Evolutionary conservation across 2,113 vertebrate species (phyloP), one percentile per base, ranked within the genome.

Genomic region (Phyllostomus discolor): DNA sequence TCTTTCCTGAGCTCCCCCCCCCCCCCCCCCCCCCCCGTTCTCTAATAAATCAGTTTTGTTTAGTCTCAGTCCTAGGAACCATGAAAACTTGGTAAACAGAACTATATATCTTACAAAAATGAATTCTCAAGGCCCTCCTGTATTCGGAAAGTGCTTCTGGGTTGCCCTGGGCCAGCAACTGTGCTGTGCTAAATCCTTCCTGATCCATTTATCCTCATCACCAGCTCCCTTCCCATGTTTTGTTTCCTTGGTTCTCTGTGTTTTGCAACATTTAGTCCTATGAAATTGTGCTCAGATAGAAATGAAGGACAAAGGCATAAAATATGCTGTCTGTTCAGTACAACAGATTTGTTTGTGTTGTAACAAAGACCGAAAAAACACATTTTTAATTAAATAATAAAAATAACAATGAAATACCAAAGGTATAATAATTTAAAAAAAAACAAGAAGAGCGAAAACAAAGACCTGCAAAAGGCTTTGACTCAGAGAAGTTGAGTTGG

Each of bases 31-130:
- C n/a, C n/a, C n/a, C n/a, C n/a, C n/a, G n/a, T n/a, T n/a, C n/a
- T n/a, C n/a, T 73, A 86, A 76, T 79, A 87, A 81, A 78, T 95
- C 9, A 64, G 22, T 91, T 89, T 57, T 79, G 17, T 78, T 95
- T 94, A 85, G 90, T 91, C 15, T 79, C 43, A 52, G 24, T 70
- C 54, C 15, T 24, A 54, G 33, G n/a, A 91, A 52, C 69, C n/a
- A 2, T 76, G 54, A 52, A 66, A 64, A 24, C 6, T 78, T 73
- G 95, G 35, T 70, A 94, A 90, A 79, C 54, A 69, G 38, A 85
- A 67, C 64, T 76, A 6, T 66, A 4, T 81, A 86, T 93, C 14
- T 88, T 50, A 67, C 12, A 83, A 33, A 84, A 52, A 24, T 26
- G n/a, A 87, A 91, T 92, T 80, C 38, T 80, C 50, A 64, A 76